A percentile compares a stretch with the other conserved stretches of the same genome.
These are phyloP conservation scores for Perca fluviatilis DNA, from an alignment of 2,113 vertebrate genomes.

Conservation along the genomic window DNA sequence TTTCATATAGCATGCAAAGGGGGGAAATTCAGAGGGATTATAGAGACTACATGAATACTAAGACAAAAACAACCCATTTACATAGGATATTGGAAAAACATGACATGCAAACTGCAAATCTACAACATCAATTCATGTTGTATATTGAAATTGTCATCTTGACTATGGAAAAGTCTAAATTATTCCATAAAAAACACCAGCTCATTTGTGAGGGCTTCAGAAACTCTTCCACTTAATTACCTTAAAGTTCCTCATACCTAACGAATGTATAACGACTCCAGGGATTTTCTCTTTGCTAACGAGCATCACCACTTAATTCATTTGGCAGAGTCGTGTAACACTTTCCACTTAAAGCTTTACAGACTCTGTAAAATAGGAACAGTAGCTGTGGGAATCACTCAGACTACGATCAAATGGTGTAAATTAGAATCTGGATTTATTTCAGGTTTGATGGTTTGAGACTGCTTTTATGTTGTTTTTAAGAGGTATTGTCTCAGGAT, in stretches of 20 bases:
- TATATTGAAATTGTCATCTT: background rate
- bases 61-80: background rate
- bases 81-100: slow-evolving; percentile 7
- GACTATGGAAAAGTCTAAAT: background rate
- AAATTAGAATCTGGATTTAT: background rate
- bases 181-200: background rate
- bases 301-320: slow-evolving; percentile 24
- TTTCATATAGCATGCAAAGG: slow-evolving; percentile 46
- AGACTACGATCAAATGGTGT: background rate
- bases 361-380: slow-evolving; percentile 7
- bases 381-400: background rate
- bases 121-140: slow-evolving; percentile 8
- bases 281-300: slow-evolving; percentile 39
- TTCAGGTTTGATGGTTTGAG: background rate
- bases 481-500: background rate
- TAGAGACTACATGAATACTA: slow-evolving; percentile 17
- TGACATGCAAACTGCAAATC: background rate
- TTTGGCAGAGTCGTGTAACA: slow-evolving; percentile 25
- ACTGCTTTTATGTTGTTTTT: background rate
- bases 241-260: slow-evolving; percentile 35
- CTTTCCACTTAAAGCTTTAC: slow-evolving; percentile 18
- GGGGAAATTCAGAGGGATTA: slow-evolving; percentile 57
- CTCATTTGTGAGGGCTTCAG: background rate
- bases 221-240: slow-evolving; percentile 30
- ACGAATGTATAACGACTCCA: slow-evolving; percentile 16